Conservation (phyloP, 2,113 vertebrate genomes). For the Emydura subglobosa region DNA sequence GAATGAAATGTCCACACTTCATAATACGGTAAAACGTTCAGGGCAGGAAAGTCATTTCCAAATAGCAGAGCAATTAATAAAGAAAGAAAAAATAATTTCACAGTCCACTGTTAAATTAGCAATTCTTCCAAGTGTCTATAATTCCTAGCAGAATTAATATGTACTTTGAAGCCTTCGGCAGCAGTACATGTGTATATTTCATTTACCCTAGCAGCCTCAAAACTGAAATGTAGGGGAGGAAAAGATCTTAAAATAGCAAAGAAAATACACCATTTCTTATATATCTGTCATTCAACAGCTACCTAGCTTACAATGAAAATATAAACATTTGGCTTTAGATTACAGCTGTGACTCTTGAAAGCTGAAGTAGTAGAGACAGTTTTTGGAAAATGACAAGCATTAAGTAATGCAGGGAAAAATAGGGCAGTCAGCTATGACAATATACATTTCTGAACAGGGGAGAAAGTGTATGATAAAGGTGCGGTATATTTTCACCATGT, state of each 20-base stretch:
- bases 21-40: background rate
- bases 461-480: slow-evolving; percentile 45
- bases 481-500: slow-evolving; percentile 42
- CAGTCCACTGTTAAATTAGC: slow-evolving; percentile 66
- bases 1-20: background rate
- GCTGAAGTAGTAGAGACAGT: slow-evolving; percentile 27
- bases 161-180: slow-evolving; percentile 41
- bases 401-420: background rate
- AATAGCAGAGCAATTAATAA: slow-evolving; percentile 60
- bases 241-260: slow-evolving; percentile 8
- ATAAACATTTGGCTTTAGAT: slow-evolving; percentile 49
- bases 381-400: slow-evolving; percentile 17
- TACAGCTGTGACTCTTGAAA: slow-evolving; percentile 20
- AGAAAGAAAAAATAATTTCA: slow-evolving; percentile 68
- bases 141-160: slow-evolving; percentile 61
- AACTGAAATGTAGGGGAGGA: slow-evolving; percentile 16
- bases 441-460: slow-evolving; percentile 3
- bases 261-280: slow-evolving; percentile 38
- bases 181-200: background rate
- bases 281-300: slow-evolving; percentile 20
- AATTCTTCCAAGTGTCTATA: slow-evolving; percentile 54
- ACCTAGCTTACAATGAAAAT: slow-evolving; percentile 7
- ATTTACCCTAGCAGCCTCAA: slow-evolving; percentile 46
- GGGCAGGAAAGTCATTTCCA: slow-evolving; percentile 45
- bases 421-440: background rate